Evolutionary conservation across 2,113 vertebrate genomes (phyloP), one percentile per base, ranked within the genome.

Genomic region (Callithrix jacchus): DNA sequence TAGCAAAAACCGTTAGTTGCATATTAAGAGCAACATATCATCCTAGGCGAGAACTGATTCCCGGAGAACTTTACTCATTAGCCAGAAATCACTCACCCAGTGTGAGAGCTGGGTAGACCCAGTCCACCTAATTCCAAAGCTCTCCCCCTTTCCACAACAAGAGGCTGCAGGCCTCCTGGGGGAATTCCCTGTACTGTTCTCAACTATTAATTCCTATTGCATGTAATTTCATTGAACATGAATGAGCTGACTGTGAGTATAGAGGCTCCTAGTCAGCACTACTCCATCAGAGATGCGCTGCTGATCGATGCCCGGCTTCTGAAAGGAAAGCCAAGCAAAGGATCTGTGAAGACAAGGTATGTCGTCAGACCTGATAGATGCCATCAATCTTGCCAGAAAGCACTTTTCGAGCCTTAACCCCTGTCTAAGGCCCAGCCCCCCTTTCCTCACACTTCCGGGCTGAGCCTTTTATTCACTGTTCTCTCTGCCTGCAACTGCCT

Each of bases 231-330:
- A 77, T 0, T 6, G 49, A 73, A 56, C 20, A 18, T n/a, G 81
- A 87, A 45, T 82, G 42, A 96, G 91, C 37, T 56, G 82, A 27
- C 27, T 35, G 93, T 86, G 87, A 93, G 56, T 30, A 52, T 0
- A 45, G 54, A 68, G 5, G 23, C 71, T 66, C 58, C 27, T 12
- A 35, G 86, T 32, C 70, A 66, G 40, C 27, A 68, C 18, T n/a
- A 3, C n/a, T 76, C 23, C 70, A 23, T 23, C 32, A 61, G 74
- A 95, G 73, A 74, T 3, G 13, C 2, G 17, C 42, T 32, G 5
- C 74, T 23, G 68, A 80, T 94, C 83, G 49, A 83, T 64, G 52
- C 2, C 86, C 66, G 70, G 61, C 14, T 37, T 52, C 32, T 18
- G 49, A 42, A 10, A 56, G 42, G 61, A 85, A 80, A 54, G 52